A percentile compares a stretch with the other conserved stretches of the same genome.
Evolutionary conservation across 2,113 vertebrate species (phyloP).

Genomic region (Octodon degus): DNA sequence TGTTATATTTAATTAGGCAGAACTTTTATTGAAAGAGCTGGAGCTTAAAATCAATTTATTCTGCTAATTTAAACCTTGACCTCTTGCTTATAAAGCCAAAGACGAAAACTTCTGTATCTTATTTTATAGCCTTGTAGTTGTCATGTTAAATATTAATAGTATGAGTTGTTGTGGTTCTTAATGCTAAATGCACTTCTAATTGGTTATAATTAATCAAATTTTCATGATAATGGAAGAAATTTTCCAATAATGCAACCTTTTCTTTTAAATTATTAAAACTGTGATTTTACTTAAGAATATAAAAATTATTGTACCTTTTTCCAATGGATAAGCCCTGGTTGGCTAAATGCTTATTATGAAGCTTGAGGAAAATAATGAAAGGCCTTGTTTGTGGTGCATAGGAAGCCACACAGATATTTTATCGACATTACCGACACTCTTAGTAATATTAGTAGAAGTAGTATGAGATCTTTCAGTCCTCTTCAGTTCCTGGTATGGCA

Average conservation of each 20-base stretch:
- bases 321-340: neutral
- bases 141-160: conserved; percentile 66
- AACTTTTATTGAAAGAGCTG: conserved; percentile 55
- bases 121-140: conserved; percentile 35
- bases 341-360: neutral
- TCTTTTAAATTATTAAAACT: conserved; percentile 61
- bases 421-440: rapidly evolving
- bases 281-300: conserved; percentile 27
- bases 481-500: neutral
- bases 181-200: conserved; percentile 34
- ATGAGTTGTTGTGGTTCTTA: neutral
- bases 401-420: rapidly evolving
- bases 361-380: neutral
- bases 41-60: conserved; percentile 75
- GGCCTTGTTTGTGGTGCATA: rapidly evolving
- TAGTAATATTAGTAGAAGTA: neutral
- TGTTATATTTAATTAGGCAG: conserved; percentile 68
- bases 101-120: neutral
- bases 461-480: neutral
- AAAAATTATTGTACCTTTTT: conserved; percentile 13
- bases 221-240: neutral
- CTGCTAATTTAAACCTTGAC: conserved; percentile 75
- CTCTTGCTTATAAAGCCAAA: conserved; percentile 67
- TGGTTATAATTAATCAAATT: conserved; percentile 71
- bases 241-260: neutral